Percentiles rank a stretch among this genome's conserved stretches.
Conservation (phyloP, 1,140 invertebrate species). For the Papilio glaucus region DNA sequence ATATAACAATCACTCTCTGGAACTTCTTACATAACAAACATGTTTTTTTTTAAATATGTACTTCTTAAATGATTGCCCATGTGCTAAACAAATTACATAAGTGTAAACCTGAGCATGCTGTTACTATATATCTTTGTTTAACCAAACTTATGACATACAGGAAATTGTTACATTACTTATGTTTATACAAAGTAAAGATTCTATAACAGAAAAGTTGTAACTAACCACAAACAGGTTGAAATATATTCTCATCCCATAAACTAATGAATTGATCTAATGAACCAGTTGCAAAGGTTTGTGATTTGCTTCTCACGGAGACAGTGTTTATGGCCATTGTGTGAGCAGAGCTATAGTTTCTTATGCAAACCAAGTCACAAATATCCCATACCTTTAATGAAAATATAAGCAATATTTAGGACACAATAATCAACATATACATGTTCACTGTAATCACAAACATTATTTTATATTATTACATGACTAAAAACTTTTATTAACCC, state of each 20-base stretch:
- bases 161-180: no score
- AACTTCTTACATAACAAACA: no score
- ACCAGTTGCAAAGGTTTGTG: slow-evolving; percentile 63
- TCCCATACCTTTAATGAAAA: slow-evolving; percentile 68
- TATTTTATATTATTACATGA: no score
- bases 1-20: no score
- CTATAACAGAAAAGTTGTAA: slow-evolving; percentile 18
- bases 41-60: no score
- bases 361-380: slow-evolving; percentile 64
- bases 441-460: background rate
- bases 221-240: slow-evolving; percentile 64
- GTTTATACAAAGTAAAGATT: background rate
- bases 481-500: no score
- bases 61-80: no score
- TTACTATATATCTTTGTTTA: no score
- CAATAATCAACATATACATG: background rate
- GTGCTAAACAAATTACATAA: no score
- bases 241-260: slow-evolving; percentile 70
- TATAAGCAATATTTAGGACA: background rate
- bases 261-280: slow-evolving; percentile 67
- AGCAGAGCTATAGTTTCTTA: slow-evolving; percentile 63
- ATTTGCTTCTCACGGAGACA: slow-evolving; percentile 58
- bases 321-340: slow-evolving; percentile 63
- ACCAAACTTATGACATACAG: no score
- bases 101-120: no score